These are phyloP conservation scores for Xanthostigma xanthostigma DNA, from an alignment of 2,888 invertebrate genomes.

Conservation along the genomic window DNA sequence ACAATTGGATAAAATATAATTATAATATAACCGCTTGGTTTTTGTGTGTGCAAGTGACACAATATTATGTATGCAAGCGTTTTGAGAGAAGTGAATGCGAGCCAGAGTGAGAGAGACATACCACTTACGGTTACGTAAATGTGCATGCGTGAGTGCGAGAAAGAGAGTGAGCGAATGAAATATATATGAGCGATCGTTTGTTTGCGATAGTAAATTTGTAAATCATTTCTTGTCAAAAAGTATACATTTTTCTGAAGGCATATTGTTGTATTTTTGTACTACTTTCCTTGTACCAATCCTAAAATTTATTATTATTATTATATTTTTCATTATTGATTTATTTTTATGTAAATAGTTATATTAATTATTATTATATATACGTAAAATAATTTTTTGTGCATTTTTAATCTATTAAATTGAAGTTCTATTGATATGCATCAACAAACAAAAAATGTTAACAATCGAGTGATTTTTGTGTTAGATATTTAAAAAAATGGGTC, in stretches of 20 bases:
- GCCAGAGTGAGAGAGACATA: constrained; percentile 11
- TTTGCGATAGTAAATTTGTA: constrained; percentile 38
- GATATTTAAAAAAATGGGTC: too few species aligned
- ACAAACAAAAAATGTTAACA: too few species aligned
- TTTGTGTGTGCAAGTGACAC: constrained; percentile 22
- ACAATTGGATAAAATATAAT: constrained; percentile 24
- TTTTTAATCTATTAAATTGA: too few species aligned
- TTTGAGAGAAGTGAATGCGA: constrained; percentile 12
- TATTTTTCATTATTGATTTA: too few species aligned
- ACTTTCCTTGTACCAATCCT: not conserved
- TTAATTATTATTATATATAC: too few species aligned
- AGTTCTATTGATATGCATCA: too few species aligned
- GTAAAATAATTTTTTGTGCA: too few species aligned
- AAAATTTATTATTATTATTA: too few species aligned
- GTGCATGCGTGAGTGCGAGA: constrained; percentile 20
- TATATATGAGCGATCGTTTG: constrained; percentile 13
- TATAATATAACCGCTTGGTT: constrained; percentile 31
- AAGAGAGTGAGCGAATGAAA: constrained; percentile 16
- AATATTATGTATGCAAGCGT: constrained; percentile 15
- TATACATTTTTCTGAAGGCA: constrained; percentile 32
- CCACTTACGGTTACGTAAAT: constrained; percentile 1
- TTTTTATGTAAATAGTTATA: too few species aligned
- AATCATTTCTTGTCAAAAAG: constrained; percentile 37
- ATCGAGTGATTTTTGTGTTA: too few species aligned
- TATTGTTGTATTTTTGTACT: constrained; percentile 6